Base-by-base conservation (phyloP, 1,140 invertebrate species). In the Elysia chlorotica region DNA sequence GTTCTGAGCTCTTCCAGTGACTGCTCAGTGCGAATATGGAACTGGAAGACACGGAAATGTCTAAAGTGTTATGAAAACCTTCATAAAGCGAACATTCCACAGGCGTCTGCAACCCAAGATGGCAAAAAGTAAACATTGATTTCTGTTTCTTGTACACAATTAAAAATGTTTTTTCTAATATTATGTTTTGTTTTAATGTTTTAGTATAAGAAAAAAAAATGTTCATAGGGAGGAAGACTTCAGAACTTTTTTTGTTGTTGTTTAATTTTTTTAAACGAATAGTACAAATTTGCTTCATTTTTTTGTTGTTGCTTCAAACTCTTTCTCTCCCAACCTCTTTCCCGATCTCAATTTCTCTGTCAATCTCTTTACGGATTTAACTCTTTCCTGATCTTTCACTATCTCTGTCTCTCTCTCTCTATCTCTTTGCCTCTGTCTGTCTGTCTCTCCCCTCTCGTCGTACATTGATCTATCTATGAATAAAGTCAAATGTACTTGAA, bases 1-100 rank as follows among this genome's bases (percentile, higher is more conserved):
- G 80, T 85, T 3, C 53, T 86, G 3, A 81, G 81, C 28, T 73
- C 80, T 23, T 86, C 85, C 5, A 65, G 66, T 63, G 86, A 87
- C 65, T 80, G 79, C 59, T 82, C 79, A 17, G 74, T 83, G 10
- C 81, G 79, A 67, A 38, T 87, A 1, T 87, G 85, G 82, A 73
- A 83, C 68, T 67, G 78, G 21, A 78, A 79, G 14, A 79, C 77
- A 25, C 82, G 84, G 10, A 65, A 72, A 59, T 76, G 81, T 59
- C 30, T 81, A 25, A 63, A 77, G 23, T 76, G 61, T 21, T 82
- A 78, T 72, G 76, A 77, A 14, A 70, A 74, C 6, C 67, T 69
- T 31, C 83, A 83, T 73, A 61, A 48, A 25, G 62, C 74, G 1
- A 74, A 78, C 56, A 76, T 84, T 31, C 74, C 76, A 21, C 71